Conservation (phyloP, 2,113 vertebrate species). For the Oryctolagus cuniculus region DNA sequence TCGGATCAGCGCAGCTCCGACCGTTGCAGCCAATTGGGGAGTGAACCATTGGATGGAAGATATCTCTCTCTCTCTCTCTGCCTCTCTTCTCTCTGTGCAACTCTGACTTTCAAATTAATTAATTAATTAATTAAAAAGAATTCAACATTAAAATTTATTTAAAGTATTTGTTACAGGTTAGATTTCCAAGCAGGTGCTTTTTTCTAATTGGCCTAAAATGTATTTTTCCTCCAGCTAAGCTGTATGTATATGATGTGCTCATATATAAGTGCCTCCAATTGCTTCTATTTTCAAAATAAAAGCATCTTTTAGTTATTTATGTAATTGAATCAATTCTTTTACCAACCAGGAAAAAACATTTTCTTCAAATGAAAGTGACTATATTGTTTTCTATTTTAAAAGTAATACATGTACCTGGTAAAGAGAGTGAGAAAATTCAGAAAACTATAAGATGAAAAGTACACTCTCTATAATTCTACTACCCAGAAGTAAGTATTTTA, state of each 20-base stretch:
- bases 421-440: conserved; percentile 17
- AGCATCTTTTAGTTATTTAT: not conserved
- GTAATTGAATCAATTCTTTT: conserved; percentile 2
- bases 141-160: conserved; percentile 18
- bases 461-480: not conserved
- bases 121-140: not conserved
- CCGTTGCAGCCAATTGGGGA: too few species aligned
- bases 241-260: not conserved
- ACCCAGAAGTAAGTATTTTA: conserved; percentile 16
- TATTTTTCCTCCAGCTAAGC: not conserved
- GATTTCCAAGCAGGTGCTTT: not conserved
- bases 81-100: too few species aligned
- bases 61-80: too few species aligned
- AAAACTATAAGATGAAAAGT: conserved; percentile 52
- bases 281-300: not conserved
- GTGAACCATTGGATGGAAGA: too few species aligned
- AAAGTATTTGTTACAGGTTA: conserved; percentile 5
- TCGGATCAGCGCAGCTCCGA: too few species aligned
- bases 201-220: conserved; percentile 1
- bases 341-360: not conserved
- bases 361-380: conserved; percentile 29
- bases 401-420: not conserved
- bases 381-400: conserved; percentile 11
- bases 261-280: not conserved
- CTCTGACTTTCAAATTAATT: too few species aligned